Evolutionary conservation across 37 sponge, comb jelly and placozoan genomes (phyloP).

Genomic region (Crambe crambe): DNA sequence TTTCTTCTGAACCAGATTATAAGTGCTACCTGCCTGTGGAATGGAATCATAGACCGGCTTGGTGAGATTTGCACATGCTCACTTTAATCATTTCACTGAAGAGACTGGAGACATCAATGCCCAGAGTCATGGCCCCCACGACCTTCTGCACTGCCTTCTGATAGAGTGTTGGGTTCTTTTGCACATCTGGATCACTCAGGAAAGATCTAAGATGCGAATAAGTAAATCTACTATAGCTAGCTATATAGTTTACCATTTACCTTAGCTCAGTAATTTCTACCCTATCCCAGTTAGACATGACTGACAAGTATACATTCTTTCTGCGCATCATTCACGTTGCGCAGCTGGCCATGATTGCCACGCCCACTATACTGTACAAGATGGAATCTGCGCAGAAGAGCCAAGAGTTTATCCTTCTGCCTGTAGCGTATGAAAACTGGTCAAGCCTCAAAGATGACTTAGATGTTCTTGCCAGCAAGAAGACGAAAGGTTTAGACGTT

Average conservation of each 20-base stretch:
- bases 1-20: slow-evolving; percentile 91
- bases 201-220: slow-evolving; percentile 26
- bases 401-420: not conserved
- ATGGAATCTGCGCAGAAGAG: not conserved
- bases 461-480: not conserved
- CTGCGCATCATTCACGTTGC: too few relatives aligned
- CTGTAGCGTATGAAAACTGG: slow-evolving; percentile 26
- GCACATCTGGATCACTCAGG: slow-evolving; percentile 69
- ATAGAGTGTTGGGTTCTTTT: slow-evolving; percentile 65
- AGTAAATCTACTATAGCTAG: not conserved
- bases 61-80: not conserved
- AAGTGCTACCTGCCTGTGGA: slow-evolving; percentile 75
- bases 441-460: slow-evolving; percentile 8
- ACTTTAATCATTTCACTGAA: slow-evolving; percentile 98
- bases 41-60: too few relatives aligned
- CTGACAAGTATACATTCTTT: too few relatives aligned
- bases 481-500: slow-evolving; percentile 7
- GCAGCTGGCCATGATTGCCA: too few relatives aligned
- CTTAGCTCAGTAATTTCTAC: not conserved
- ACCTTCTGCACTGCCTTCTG: slow-evolving; percentile 88
- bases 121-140: slow-evolving; percentile 86
- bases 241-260: not conserved
- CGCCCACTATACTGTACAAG: not conserved
- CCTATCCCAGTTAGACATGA: not conserved
- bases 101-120: slow-evolving; percentile 86